These are phyloP conservation scores for Stenchaetothrips biformis DNA, from an alignment of 2,888 invertebrate species.

Conservation along the genomic window DNA sequence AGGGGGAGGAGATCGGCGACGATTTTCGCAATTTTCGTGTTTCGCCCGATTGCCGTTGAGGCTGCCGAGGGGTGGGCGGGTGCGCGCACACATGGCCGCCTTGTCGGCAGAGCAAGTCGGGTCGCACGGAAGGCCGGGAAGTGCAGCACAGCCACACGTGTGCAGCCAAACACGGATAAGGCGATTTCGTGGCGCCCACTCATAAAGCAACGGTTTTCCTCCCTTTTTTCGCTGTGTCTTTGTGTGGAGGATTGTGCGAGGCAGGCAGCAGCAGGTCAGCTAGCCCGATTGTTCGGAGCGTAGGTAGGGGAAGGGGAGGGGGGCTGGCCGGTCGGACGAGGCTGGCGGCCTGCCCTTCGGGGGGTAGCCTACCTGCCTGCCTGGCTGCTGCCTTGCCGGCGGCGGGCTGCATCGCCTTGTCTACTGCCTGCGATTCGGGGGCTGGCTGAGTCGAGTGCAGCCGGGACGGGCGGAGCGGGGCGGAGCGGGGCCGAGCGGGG, in stretches of 20 bases:
- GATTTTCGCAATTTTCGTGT: slow-evolving; percentile 14
- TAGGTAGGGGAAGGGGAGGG: background rate
- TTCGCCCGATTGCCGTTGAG: background rate
- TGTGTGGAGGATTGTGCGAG: background rate
- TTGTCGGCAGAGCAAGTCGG: background rate
- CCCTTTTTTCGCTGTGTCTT: background rate
- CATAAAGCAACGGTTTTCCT: too few relatives aligned
- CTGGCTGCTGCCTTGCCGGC: background rate
- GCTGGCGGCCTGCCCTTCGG: background rate
- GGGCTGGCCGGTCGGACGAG: background rate
- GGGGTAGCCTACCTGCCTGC: slow-evolving; percentile 5
- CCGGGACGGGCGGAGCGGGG: background rate
- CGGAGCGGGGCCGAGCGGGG: background rate
- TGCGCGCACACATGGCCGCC: background rate
- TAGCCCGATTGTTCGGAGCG: background rate
- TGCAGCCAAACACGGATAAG: too few relatives aligned
- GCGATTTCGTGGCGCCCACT: too few relatives aligned
- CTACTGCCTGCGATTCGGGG: background rate
- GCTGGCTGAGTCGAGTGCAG: background rate
- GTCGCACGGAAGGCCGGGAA: background rate
- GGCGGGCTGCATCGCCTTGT: background rate
- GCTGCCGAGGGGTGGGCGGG: background rate
- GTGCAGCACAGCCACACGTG: background rate
- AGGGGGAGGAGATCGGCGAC: background rate
- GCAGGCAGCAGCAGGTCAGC: background rate